Conservation (phyloP, 2,113 vertebrate species). For the Blennius ocellaris region DNA sequence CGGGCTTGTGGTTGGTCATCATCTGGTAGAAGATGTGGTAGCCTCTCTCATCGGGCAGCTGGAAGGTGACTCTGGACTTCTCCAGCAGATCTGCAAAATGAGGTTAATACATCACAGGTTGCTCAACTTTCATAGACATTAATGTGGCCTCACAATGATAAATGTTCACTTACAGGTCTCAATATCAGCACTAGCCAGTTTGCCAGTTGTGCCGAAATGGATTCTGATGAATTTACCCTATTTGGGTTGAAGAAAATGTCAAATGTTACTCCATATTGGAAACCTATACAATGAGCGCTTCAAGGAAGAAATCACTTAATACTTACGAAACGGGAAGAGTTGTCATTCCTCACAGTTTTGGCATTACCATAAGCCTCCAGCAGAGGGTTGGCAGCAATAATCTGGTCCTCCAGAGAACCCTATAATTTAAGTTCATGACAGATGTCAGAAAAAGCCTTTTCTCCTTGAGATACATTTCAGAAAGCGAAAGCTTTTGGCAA, state of each 20-base stretch:
- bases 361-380: conserved; percentile 76
- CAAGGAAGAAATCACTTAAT: not conserved
- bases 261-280: not conserved
- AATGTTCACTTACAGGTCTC: conserved; percentile 67
- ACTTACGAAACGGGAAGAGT: conserved; percentile 77
- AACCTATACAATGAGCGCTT: not conserved
- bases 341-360: conserved; percentile 77
- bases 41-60: conserved; percentile 74
- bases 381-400: conserved; percentile 75
- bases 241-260: conserved; percentile 19
- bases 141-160: not conserved
- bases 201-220: conserved; percentile 68
- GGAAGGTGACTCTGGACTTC: conserved; percentile 75
- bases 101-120: conserved; percentile 19
- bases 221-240: conserved; percentile 79
- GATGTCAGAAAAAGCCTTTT: not conserved
- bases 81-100: conserved; percentile 70
- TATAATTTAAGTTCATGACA: conserved; percentile 15
- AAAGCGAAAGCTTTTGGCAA: not conserved
- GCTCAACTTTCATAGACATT: not conserved
- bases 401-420: conserved; percentile 74
- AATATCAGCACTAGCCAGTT: conserved; percentile 77
- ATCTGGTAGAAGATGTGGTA: conserved; percentile 79
- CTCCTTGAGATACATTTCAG: not conserved
- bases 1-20: conserved; percentile 75